Conservation (phyloP, 2,113 vertebrate species). For the Pithys albifrons region DNA sequence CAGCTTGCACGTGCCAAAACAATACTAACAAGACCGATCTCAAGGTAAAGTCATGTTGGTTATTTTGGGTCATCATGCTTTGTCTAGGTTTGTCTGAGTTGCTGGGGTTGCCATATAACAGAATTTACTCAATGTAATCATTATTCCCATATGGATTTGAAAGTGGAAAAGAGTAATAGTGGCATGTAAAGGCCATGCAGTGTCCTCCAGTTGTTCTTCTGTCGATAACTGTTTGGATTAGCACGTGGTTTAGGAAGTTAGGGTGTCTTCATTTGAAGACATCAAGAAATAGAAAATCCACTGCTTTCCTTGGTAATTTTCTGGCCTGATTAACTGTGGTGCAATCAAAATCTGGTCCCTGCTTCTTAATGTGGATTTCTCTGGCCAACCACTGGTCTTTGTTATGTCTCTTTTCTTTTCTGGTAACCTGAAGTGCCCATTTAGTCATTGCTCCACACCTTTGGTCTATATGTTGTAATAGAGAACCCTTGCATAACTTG, state of each 20-base stretch:
- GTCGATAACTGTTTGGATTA: background rate
- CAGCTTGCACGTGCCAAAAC: constrained; percentile 94
- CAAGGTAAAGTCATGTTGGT: constrained; percentile 68
- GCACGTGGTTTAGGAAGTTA: background rate
- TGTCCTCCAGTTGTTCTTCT: background rate
- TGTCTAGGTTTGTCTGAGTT: background rate
- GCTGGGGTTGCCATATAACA: background rate
- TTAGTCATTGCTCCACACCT: background rate
- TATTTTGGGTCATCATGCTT: background rate
- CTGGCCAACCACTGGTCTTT: background rate
- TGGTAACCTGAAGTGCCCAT: background rate
- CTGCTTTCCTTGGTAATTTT: background rate
- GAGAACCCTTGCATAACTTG: background rate
- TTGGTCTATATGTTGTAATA: background rate
- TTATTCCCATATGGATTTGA: background rate
- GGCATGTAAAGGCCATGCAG: background rate
- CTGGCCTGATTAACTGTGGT: background rate
- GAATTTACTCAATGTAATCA: background rate
- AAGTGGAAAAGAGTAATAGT: background rate
- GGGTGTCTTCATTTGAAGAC: background rate
- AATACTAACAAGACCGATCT: constrained; percentile 81
- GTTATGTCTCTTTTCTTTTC: background rate
- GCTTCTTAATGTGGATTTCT: background rate
- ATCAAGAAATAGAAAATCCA: background rate
- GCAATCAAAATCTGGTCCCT: background rate